A percentile compares a stretch with the other conserved stretches of the same genome.
phyloP scores from a whole-genome alignment of 2,113 vertebrate species.

The Egretta garzetta region DNA sequence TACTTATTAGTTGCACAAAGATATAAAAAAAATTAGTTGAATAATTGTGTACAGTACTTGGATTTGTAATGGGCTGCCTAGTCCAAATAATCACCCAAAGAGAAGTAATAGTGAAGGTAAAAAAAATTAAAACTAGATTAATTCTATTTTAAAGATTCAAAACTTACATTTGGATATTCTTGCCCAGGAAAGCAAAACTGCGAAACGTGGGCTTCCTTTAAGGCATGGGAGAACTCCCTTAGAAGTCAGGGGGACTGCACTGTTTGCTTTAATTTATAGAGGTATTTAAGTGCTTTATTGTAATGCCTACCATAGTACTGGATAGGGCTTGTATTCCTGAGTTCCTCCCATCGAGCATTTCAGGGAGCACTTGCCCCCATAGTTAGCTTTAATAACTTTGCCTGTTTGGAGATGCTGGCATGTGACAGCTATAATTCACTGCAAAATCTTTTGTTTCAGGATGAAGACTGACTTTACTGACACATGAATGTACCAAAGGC shows the following conservation, averaged over 20 bases:
- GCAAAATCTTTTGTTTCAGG: not conserved
- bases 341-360: not conserved
- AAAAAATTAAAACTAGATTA: not conserved
- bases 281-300: not conserved
- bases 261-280: not conserved
- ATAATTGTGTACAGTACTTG: not conserved
- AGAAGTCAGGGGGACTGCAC: not conserved
- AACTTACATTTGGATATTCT: not conserved
- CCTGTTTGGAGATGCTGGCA: not conserved
- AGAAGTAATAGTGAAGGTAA: not conserved
- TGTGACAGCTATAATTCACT: not conserved
- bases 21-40: not conserved
- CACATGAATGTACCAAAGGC: not conserved
- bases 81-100: not conserved
- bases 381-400: not conserved
- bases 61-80: not conserved
- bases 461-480: not conserved
- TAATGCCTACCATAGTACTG: not conserved
- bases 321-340: not conserved
- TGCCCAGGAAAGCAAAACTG: not conserved
- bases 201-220: not conserved
- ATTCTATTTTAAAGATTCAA: not conserved
- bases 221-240: not conserved
- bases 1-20: not conserved
- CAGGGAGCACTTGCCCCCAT: not conserved